Percentiles rank a stretch among this genome's conserved stretches.
Evolutionary conservation across 2,113 vertebrate species (phyloP).

Genomic region (Myotis davidii): DNA sequence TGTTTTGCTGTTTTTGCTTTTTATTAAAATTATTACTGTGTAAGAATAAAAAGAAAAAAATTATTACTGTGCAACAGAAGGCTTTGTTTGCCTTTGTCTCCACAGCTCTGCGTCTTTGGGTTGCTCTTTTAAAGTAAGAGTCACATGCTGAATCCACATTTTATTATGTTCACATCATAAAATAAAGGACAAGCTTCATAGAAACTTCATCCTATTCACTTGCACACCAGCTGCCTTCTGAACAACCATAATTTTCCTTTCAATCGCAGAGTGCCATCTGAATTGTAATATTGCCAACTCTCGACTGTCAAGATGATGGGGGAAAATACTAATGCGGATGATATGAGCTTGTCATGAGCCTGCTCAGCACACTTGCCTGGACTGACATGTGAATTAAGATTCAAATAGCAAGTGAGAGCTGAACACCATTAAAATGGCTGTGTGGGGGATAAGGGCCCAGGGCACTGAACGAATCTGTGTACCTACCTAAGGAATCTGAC

Average conservation of each 20-base stretch:
- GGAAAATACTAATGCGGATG: constrained; percentile 66
- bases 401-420: constrained; percentile 21
- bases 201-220: constrained; percentile 62
- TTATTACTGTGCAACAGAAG: constrained; percentile 47
- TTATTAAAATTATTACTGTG: constrained; percentile 71
- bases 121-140: constrained; percentile 60
- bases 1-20: constrained; percentile 70
- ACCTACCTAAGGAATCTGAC: background rate
- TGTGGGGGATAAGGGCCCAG: background rate
- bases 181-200: constrained; percentile 37
- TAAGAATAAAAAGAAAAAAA: constrained; percentile 30
- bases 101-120: constrained; percentile 38
- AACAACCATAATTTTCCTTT: constrained; percentile 79
- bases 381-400: constrained; percentile 58
- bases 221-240: constrained; percentile 74
- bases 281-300: constrained; percentile 65
- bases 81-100: constrained; percentile 64
- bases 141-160: constrained; percentile 62
- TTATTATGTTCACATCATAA: constrained; percentile 72
- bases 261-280: constrained; percentile 59
- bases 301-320: constrained; percentile 69
- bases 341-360: constrained; percentile 48
- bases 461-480: background rate
- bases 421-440: constrained; percentile 1
- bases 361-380: background rate